A percentile compares a stretch with the other conserved stretches of the same genome.
phyloP scores from a whole-genome alignment of 2,888 invertebrate species.

The Bibio marci region DNA sequence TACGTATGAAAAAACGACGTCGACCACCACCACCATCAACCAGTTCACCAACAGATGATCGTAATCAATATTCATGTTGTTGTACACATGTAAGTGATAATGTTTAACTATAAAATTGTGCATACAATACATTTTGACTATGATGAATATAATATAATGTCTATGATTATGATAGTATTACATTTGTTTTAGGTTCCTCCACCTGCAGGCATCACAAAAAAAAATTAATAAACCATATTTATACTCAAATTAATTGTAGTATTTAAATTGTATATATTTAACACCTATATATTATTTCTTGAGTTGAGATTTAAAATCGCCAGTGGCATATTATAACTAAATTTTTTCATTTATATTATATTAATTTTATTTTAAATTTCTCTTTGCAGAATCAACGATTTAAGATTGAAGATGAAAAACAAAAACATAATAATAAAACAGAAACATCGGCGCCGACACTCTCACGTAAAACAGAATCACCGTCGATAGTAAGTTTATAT shows the following conservation, averaged over 20 bases:
- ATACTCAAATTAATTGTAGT: no score
- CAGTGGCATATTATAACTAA: no score
- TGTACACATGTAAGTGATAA: conserved; percentile 23
- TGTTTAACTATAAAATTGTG: neutral
- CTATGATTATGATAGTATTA: no score
- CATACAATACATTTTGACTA: no score
- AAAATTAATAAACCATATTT: no score
- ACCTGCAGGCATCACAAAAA: neutral
- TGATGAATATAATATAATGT: no score
- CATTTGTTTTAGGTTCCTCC: neutral
- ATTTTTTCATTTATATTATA: no score
- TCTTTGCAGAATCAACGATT: conserved; percentile 24
- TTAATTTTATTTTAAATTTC: neutral
- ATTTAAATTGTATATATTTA: no score
- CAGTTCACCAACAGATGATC: conserved; percentile 2
- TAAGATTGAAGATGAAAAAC: conserved; percentile 22
- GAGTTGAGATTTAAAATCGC: no score
- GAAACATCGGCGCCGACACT: conserved; percentile 5
- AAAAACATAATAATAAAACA: conserved; percentile 11
- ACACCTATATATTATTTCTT: no score
- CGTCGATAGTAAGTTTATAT: conserved; percentile 9
- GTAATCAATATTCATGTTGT: conserved; percentile 18
- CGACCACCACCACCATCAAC: conserved; percentile 16
- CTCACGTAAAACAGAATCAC: conserved; percentile 8
- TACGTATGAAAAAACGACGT: conserved; percentile 42